phyloP scores from a whole-genome alignment of 2,888 invertebrate species.

The Ormyrus pomaceus region DNA sequence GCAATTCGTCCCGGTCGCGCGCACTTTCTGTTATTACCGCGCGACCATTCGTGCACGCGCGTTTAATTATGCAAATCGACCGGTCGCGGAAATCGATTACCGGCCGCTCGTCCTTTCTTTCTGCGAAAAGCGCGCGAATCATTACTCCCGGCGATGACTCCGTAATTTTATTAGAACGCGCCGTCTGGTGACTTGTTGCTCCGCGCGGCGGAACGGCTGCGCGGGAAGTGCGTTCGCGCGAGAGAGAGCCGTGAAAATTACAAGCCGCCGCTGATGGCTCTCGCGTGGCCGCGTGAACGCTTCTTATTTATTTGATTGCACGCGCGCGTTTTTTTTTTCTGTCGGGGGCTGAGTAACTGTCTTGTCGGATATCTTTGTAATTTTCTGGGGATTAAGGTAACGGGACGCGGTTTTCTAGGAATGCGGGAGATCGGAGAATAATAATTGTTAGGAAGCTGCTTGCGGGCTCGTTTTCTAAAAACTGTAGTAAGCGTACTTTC shows the following conservation, averaged over 20 bases:
- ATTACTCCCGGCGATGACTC: background rate
- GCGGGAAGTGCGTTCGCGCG: background rate
- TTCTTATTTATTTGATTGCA: too few species aligned
- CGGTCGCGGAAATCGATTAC: conserved; percentile 50
- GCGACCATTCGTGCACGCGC: conserved; percentile 27
- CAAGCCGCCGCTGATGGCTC: background rate
- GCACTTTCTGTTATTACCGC: conserved; percentile 50
- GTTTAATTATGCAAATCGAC: conserved; percentile 53
- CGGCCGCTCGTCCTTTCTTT: background rate
- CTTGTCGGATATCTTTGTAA: too few species aligned
- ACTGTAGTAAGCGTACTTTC: too few species aligned
- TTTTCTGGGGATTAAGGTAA: too few species aligned
- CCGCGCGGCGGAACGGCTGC: background rate
- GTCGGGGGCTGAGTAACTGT: too few species aligned
- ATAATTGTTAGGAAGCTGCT: too few species aligned
- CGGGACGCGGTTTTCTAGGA: too few species aligned
- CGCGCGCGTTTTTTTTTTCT: too few species aligned
- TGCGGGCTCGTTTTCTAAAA: too few species aligned
- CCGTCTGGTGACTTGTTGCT: background rate
- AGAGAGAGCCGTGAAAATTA: background rate
- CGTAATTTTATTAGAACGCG: conserved; percentile 13
- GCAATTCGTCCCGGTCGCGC: conserved; percentile 7
- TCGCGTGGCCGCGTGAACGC: too few species aligned
- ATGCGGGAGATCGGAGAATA: too few species aligned
- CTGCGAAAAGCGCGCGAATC: background rate